phyloP scores from a whole-genome alignment of 1,140 invertebrate species.

The Adoxophyes honmai region DNA sequence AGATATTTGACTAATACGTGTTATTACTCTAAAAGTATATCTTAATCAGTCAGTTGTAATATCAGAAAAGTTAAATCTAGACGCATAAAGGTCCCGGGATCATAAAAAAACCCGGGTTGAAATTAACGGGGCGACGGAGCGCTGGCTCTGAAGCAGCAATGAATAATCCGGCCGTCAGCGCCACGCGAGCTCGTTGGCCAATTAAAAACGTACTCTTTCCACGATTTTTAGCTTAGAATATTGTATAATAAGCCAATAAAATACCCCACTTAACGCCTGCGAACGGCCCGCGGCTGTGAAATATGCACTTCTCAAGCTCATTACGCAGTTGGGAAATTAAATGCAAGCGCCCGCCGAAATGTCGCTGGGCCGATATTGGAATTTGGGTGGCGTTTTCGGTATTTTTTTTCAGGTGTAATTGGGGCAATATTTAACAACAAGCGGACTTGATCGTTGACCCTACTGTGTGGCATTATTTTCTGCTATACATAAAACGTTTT shows the following conservation, averaged over 20 bases:
- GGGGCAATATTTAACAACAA: too few relatives aligned
- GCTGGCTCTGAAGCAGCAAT: slow-evolving; percentile 63
- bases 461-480: too few relatives aligned
- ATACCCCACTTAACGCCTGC: slow-evolving; percentile 71
- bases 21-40: too few relatives aligned
- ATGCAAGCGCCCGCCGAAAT: slow-evolving; percentile 43
- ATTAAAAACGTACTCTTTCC: slow-evolving; percentile 76
- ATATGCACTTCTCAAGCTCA: slow-evolving; percentile 66
- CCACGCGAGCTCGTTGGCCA: slow-evolving; percentile 68
- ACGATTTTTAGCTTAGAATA: slow-evolving; percentile 76
- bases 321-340: slow-evolving; percentile 54
- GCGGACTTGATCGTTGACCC: too few relatives aligned
- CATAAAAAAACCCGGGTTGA: slow-evolving; percentile 39
- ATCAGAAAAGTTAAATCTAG: slow-evolving; percentile 24
- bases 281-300: slow-evolving; percentile 55
- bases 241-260: slow-evolving; percentile 77
- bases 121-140: slow-evolving; percentile 52
- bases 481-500: too few relatives aligned
- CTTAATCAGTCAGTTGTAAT: neutral
- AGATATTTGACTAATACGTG: too few relatives aligned
- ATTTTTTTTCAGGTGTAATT: too few relatives aligned
- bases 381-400: neutral
- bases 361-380: slow-evolving; percentile 19
- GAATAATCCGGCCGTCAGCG: slow-evolving; percentile 69
- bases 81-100: slow-evolving; percentile 20